phyloP scores from a whole-genome alignment of 1,140 invertebrate genomes.

The Hylaeus anthracinus region DNA sequence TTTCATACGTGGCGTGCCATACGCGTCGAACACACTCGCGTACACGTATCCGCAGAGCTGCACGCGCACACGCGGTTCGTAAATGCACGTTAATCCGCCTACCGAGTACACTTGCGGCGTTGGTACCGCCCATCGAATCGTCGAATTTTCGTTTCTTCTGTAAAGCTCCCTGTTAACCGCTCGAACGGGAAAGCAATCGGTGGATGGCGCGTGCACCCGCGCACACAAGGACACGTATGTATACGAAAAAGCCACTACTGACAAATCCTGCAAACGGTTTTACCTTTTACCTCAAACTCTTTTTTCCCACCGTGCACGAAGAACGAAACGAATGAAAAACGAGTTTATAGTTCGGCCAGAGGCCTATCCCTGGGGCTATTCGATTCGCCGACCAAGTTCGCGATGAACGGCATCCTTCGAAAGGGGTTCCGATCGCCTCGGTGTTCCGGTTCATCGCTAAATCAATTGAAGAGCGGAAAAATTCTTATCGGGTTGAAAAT shows the following conservation, averaged over 20 bases:
- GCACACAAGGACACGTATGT: constrained; percentile 1
- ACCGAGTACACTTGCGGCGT: constrained; percentile 63
- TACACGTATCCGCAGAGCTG: not conserved
- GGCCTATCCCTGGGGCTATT: not conserved
- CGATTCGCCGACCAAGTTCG: not conserved
- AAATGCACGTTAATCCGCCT: constrained; percentile 68
- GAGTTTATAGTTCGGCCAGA: constrained; percentile 9
- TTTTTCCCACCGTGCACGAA: constrained; percentile 1
- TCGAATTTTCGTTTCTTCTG: constrained; percentile 64
- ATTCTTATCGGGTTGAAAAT: too few species aligned
- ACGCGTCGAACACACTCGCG: not conserved
- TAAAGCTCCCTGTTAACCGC: constrained; percentile 51
- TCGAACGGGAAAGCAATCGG: constrained; percentile 55
- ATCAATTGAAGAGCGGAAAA: too few species aligned
- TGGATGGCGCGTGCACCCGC: constrained; percentile 9
- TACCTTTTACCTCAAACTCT: constrained; percentile 45
- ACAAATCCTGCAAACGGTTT: constrained; percentile 60
- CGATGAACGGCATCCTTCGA: not conserved
- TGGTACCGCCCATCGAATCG: constrained; percentile 58
- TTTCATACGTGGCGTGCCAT: not conserved
- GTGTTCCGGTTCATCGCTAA: not conserved
- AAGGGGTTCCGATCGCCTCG: not conserved
- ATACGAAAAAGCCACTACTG: constrained; percentile 35
- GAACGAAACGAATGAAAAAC: constrained; percentile 17
- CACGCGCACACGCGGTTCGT: constrained; percentile 51